These are phyloP conservation scores for Drosophila ustulata DNA, from an alignment of 2,888 invertebrate species.

Conservation along the genomic window DNA sequence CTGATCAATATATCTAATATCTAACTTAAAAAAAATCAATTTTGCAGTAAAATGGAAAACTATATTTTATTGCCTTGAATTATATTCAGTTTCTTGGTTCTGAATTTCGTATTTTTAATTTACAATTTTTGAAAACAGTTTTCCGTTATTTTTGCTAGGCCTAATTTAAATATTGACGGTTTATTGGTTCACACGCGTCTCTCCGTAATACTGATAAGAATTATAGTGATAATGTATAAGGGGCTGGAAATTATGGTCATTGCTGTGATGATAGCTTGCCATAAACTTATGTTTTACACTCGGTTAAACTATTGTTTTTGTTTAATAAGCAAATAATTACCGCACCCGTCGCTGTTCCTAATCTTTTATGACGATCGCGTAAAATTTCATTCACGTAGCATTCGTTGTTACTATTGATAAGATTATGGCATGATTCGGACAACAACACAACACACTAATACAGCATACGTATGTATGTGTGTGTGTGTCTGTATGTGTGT, in stretches of 20 bases:
- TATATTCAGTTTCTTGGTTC: too few species aligned
- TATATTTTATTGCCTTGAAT: too few species aligned
- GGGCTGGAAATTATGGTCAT: conserved; percentile 7
- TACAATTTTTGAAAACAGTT: not conserved
- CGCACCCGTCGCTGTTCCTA: not conserved
- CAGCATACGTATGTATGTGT: not conserved
- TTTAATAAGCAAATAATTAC: conserved; percentile 10
- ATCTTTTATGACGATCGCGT: conserved; percentile 19
- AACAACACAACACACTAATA: not conserved
- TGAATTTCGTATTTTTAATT: too few species aligned
- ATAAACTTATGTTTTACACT: not conserved
- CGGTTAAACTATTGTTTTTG: conserved; percentile 7
- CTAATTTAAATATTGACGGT: not conserved
- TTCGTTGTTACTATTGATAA: conserved; percentile 30
- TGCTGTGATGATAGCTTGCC: not conserved
- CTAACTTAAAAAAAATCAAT: too few species aligned
- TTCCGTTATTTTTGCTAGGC: not conserved
- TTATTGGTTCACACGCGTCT: not conserved
- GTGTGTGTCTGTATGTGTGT: not conserved
- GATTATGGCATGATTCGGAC: conserved; percentile 41
- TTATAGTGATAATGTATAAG: not conserved
- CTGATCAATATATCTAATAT: too few species aligned
- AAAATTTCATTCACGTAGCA: conserved; percentile 33
- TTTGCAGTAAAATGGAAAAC: too few species aligned
- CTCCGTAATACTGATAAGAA: conserved; percentile 9